Conservation (phyloP, 2,113 vertebrate species). For the Cyphomyrus discorhynchus region DNA sequence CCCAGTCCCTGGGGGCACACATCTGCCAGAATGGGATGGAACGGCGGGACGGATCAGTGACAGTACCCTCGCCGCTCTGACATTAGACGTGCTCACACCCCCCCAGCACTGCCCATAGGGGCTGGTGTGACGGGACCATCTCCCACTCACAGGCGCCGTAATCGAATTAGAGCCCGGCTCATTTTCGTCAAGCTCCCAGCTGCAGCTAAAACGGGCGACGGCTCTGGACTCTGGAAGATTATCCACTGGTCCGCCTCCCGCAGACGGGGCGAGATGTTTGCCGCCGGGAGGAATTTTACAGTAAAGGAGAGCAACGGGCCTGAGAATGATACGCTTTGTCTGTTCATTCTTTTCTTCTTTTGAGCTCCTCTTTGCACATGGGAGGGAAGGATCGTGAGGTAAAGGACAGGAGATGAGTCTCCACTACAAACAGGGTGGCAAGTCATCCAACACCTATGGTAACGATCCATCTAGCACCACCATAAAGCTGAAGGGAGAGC, state of each 20-base stretch:
- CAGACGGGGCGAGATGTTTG: not conserved
- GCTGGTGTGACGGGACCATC: not conserved
- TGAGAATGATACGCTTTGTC: not conserved
- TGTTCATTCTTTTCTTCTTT: not conserved
- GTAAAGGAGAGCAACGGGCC: not conserved
- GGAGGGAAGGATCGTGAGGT: not conserved
- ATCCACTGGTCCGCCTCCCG: not conserved
- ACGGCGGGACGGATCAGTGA: not conserved
- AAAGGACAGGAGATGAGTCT: not conserved
- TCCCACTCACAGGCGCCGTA: not conserved
- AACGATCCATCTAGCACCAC: slow-evolving; percentile 44
- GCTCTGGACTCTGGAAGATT: slow-evolving; percentile 7
- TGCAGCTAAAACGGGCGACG: not conserved
- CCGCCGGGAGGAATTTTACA: not conserved
- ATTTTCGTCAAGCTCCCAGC: not conserved
- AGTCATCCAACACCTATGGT: slow-evolving; percentile 64
- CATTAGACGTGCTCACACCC: not conserved
- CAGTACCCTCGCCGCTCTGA: not conserved
- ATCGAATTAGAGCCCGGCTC: not conserved
- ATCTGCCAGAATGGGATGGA: not conserved
- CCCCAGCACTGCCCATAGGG: not conserved
- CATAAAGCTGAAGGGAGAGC: not conserved
- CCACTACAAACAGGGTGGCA: slow-evolving; percentile 51
- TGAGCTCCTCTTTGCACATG: not conserved
- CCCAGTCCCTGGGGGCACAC: not conserved